Conservation (phyloP, 2,888 invertebrate genomes). For the Melikaiella ostensackeni region DNA sequence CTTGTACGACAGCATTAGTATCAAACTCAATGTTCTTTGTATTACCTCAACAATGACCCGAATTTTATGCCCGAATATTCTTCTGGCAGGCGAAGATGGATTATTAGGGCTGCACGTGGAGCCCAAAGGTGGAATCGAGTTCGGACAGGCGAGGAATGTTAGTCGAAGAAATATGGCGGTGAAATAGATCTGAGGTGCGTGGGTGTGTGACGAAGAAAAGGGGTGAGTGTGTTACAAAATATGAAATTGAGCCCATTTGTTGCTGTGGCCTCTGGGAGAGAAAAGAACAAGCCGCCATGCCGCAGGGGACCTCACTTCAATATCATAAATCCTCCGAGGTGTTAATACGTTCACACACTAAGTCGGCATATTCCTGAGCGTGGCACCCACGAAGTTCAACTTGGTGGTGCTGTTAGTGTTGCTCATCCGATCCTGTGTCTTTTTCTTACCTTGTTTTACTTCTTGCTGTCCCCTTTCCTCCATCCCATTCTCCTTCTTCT, state of each 20-base stretch:
- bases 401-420: conserved; percentile 43
- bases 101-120: conserved; percentile 4
- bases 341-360: conserved; percentile 74
- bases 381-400: conserved; percentile 54
- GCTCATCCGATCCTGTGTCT: conserved; percentile 41
- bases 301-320: conserved; percentile 69
- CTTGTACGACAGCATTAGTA: neutral
- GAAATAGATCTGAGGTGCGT: conserved; percentile 61
- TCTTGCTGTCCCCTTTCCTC: conserved; percentile 42
- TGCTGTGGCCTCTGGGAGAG: conserved; percentile 67
- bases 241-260: conserved; percentile 74
- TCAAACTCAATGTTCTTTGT: neutral
- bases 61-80: conserved; percentile 36
- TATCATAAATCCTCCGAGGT: conserved; percentile 75
- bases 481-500: conserved; percentile 27
- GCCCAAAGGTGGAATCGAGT: conserved; percentile 24
- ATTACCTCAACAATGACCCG: conserved; percentile 34
- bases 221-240: conserved; percentile 70
- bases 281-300: conserved; percentile 62
- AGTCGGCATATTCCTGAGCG: conserved; percentile 59
- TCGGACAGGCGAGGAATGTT: conserved; percentile 36
- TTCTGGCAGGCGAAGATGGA: neutral
- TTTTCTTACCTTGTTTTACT: conserved; percentile 50
- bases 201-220: conserved; percentile 58
- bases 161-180: conserved; percentile 54